phyloP scores from a whole-genome alignment of 2,797 vertebrate genomes.

The Calcarius lapponicus region DNA sequence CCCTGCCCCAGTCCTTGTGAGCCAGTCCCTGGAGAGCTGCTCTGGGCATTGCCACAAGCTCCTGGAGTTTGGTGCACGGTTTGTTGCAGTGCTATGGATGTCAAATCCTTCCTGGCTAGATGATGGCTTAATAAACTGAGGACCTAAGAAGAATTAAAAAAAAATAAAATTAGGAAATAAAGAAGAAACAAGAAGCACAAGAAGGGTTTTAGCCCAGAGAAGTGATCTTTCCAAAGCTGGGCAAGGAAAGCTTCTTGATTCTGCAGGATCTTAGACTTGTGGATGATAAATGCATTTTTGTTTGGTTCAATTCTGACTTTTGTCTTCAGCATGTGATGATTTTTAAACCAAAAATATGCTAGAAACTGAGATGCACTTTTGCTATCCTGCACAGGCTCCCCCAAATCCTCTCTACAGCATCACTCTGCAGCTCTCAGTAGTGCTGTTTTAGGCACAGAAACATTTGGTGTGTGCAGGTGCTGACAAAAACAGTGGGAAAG shows the following conservation, averaged over 20 bases:
- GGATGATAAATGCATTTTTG: not conserved
- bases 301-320: not conserved
- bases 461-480: not conserved
- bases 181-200: not conserved
- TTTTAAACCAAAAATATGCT: not conserved
- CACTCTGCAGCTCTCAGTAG: not conserved
- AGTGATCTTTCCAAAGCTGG: not conserved
- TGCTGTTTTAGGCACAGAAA: not conserved
- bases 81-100: not conserved
- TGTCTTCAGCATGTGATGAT: not conserved
- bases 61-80: not conserved
- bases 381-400: not conserved
- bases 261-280: not conserved
- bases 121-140: not conserved
- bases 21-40: not conserved
- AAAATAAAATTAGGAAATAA: not conserved
- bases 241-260: not conserved
- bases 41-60: not conserved
- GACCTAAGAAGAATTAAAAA: not conserved
- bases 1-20: not conserved
- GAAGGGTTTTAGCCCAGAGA: not conserved
- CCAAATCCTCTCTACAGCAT: not conserved
- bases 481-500: not conserved
- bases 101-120: not conserved
- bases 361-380: not conserved